A percentile compares a stretch with the other conserved stretches of the same genome.
Evolutionary conservation across 2,113 vertebrate species (phyloP).

Genomic region (Piaya cayana): DNA sequence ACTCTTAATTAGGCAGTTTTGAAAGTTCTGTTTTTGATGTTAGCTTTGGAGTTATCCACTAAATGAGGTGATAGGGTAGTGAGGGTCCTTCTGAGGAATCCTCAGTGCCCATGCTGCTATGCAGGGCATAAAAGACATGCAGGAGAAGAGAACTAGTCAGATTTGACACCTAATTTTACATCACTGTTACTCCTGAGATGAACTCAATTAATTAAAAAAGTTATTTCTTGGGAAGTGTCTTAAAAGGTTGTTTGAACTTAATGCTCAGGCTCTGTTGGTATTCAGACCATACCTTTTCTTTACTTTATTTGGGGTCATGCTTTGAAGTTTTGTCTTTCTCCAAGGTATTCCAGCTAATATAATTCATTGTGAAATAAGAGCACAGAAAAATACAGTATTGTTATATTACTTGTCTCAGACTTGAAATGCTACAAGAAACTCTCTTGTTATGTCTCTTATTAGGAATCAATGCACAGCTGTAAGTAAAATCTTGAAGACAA

Average conservation of each 20-base stretch:
- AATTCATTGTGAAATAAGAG: constrained; percentile 59
- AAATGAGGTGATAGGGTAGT: neutral
- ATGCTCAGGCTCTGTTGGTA: constrained; percentile 59
- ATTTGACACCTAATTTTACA: constrained; percentile 48
- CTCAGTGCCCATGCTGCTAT: neutral
- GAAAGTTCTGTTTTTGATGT: constrained; percentile 27
- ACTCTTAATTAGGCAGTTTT: constrained; percentile 41
- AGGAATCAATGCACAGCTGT: neutral
- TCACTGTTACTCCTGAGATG: constrained; percentile 48
- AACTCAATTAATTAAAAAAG: constrained; percentile 76
- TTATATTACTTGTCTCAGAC: constrained; percentile 19
- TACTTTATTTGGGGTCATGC: constrained; percentile 29
- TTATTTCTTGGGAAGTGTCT: constrained; percentile 67
- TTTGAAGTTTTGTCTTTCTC: constrained; percentile 71
- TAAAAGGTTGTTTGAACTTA: constrained; percentile 67
- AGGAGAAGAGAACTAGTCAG: neutral
- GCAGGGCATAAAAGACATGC: neutral
- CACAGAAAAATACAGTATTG: constrained; percentile 40
- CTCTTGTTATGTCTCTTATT: neutral
- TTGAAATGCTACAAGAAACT: neutral
- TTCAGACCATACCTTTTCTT: constrained; percentile 56
- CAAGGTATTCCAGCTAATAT: constrained; percentile 61
- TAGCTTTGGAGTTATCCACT: constrained; percentile 6
- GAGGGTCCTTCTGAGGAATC: constrained; percentile 20
- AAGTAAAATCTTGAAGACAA: neutral